These are phyloP conservation scores for Cryptoprocta ferox DNA, from an alignment of 2,797 vertebrate species.

Conservation along the genomic window DNA sequence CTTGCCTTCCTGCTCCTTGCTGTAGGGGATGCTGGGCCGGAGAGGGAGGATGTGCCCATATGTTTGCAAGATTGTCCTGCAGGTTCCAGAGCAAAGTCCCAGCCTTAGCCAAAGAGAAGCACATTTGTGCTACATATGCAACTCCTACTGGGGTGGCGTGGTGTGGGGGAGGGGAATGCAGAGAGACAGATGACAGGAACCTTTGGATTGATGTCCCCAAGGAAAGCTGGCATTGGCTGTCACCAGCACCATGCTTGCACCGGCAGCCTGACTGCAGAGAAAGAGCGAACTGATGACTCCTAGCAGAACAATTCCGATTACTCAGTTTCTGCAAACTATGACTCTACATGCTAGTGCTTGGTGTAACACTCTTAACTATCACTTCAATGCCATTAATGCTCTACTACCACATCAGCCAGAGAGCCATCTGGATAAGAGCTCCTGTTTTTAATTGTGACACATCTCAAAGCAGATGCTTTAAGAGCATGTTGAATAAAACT, in stretches of 20 bases:
- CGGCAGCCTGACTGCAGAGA: slow-evolving; percentile 67
- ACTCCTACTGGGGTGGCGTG: neutral
- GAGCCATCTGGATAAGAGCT: neutral
- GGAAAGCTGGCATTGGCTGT: slow-evolving; percentile 69
- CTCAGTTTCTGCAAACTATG: slow-evolving; percentile 63
- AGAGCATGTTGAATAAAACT: neutral
- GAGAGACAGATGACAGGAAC: slow-evolving; percentile 60
- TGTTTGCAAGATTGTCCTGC: neutral
- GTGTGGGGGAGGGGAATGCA: neutral
- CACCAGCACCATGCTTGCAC: slow-evolving; percentile 54
- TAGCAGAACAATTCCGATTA: slow-evolving; percentile 57
- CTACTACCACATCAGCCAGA: fast-evolving
- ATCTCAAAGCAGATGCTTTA: neutral
- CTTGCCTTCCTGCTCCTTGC: neutral
- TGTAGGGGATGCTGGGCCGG: neutral
- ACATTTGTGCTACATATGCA: neutral
- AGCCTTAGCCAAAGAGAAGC: neutral
- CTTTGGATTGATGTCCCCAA: neutral
- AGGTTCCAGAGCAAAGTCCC: neutral
- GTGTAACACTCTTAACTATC: slow-evolving; percentile 41
- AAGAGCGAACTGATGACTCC: slow-evolving; percentile 31
- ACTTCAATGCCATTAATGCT: neutral
- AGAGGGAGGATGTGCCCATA: neutral
- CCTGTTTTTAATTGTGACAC: neutral
- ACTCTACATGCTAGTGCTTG: slow-evolving; percentile 35